Evolutionary conservation across 2,888 invertebrate genomes (phyloP).

Genomic region (Euplexia lucipara): DNA sequence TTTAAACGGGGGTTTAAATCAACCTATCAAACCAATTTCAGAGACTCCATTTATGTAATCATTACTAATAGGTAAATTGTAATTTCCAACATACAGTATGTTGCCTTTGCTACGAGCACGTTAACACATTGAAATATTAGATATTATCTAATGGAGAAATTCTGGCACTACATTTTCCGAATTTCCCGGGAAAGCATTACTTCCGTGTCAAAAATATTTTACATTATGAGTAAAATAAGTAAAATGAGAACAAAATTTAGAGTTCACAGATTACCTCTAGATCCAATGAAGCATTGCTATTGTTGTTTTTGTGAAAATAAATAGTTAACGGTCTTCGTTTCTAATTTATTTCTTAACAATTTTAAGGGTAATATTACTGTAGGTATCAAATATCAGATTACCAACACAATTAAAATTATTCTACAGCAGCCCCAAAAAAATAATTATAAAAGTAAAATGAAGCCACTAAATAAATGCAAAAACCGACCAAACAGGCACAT

Average conservation of each 20-base stretch:
- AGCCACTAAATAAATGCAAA: constrained; percentile 69
- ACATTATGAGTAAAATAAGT: constrained; percentile 8
- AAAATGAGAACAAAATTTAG: background rate
- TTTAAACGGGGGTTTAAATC: background rate
- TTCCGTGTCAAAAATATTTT: background rate
- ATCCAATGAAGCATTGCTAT: background rate
- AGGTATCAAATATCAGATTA: constrained; percentile 2
- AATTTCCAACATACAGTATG: background rate
- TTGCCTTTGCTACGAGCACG: background rate
- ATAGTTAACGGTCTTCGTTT: background rate
- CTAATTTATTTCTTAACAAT: background rate
- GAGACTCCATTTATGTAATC: no score
- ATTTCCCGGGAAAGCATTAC: background rate
- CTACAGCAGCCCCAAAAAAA: constrained; percentile 48
- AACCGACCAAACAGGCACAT: constrained; percentile 71
- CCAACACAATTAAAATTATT: constrained; percentile 49
- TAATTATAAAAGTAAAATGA: constrained; percentile 60
- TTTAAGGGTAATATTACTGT: background rate
- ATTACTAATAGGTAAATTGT: background rate
- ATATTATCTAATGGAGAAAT: background rate
- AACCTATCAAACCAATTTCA: background rate
- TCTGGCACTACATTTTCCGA: background rate
- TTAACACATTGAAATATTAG: background rate
- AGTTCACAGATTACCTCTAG: background rate
- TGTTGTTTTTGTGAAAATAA: background rate